phyloP scores from a whole-genome alignment of 2,797 vertebrate genomes.

The Anableps anableps region DNA sequence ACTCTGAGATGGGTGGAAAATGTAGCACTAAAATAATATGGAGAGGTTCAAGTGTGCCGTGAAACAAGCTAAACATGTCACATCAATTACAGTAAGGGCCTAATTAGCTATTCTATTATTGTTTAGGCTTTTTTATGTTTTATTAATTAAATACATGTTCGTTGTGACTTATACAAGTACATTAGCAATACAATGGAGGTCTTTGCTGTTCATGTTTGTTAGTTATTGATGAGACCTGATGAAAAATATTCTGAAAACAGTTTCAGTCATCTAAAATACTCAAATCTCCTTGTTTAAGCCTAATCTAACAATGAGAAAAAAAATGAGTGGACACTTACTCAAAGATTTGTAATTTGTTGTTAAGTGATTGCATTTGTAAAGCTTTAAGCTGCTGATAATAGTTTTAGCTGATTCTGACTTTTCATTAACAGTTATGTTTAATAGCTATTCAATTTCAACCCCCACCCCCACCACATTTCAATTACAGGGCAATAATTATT shows the following conservation, averaged over 20 bases:
- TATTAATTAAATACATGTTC: slow-evolving; percentile 21
- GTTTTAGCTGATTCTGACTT: background rate
- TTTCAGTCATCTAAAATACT: background rate
- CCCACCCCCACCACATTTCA: too few species aligned
- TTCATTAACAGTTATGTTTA: background rate
- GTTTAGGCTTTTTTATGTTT: slow-evolving; percentile 14
- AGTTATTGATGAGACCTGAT: background rate
- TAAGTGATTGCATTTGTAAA: background rate
- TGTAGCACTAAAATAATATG: slow-evolving; percentile 67
- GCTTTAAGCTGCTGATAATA: background rate
- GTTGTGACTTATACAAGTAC: background rate
- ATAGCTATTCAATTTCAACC: background rate
- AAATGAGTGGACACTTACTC: background rate
- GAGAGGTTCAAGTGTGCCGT: slow-evolving; percentile 52
- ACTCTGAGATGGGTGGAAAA: slow-evolving; percentile 70
- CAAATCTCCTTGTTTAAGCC: slow-evolving; percentile 18
- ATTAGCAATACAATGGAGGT: background rate
- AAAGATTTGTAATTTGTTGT: background rate
- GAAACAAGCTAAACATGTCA: slow-evolving; percentile 62
- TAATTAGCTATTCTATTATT: slow-evolving; percentile 31
- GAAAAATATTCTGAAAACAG: background rate
- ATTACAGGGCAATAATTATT: background rate
- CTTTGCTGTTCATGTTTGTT: background rate
- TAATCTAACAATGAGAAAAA: slow-evolving; percentile 6
- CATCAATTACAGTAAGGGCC: slow-evolving; percentile 52